These are phyloP conservation scores for Gymnoscopelus microlampas DNA, from an alignment of 2,797 vertebrate species.

Conservation along the genomic window DNA sequence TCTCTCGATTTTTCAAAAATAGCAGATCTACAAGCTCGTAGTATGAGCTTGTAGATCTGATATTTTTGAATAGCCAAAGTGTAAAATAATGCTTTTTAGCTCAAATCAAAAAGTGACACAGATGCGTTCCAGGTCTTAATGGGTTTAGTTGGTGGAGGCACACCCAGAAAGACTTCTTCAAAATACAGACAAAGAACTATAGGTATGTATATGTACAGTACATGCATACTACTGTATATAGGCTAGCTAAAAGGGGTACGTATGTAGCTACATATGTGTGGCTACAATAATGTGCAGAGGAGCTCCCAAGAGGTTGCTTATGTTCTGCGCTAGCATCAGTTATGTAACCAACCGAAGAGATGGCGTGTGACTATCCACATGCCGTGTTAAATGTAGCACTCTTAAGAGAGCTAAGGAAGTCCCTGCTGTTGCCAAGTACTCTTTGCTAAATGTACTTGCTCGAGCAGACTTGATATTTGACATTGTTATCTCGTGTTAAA, in stretches of 20 bases:
- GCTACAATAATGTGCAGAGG: slow-evolving; percentile 42
- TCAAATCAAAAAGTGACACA: too few relatives aligned
- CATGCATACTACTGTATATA: not conserved
- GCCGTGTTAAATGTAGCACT: slow-evolving; percentile 61
- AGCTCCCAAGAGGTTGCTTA: slow-evolving; percentile 60
- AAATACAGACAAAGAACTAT: too few relatives aligned
- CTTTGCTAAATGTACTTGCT: slow-evolving; percentile 28
- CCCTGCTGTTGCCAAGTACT: slow-evolving; percentile 42
- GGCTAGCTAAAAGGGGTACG: not conserved
- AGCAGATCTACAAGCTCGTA: too few relatives aligned
- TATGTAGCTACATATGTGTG: slow-evolving; percentile 20
- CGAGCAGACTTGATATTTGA: slow-evolving; percentile 37
- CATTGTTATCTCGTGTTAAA: slow-evolving; percentile 44
- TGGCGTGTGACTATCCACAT: slow-evolving; percentile 67
- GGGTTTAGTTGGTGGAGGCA: too few relatives aligned
- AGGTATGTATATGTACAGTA: too few relatives aligned
- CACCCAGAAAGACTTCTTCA: too few relatives aligned
- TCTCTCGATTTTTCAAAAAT: too few relatives aligned
- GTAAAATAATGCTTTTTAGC: too few relatives aligned
- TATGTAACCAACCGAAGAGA: slow-evolving; percentile 76
- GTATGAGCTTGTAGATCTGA: too few relatives aligned
- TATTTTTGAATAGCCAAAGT: too few relatives aligned
- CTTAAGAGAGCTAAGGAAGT: slow-evolving; percentile 50
- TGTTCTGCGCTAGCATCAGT: slow-evolving; percentile 64
- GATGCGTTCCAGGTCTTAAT: too few relatives aligned